Conservation (phyloP, 2,113 vertebrate genomes). For the Chaenocephalus aceratus region DNA sequence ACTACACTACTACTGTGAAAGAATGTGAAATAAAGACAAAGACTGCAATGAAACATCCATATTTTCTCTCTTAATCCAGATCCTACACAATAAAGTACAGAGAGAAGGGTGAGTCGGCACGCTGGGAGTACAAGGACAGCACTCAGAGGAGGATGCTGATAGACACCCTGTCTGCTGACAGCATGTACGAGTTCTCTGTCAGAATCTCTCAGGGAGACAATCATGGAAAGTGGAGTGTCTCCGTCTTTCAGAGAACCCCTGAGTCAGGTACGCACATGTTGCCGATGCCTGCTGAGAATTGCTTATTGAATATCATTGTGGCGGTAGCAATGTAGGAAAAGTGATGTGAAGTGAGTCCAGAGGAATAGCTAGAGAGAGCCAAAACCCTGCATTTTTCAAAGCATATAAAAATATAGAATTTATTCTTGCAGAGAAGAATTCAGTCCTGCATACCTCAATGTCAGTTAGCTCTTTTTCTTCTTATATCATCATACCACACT, state of each 20-base stretch:
- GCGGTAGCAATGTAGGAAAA: background rate
- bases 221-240: conserved; percentile 92
- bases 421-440: conserved; percentile 21
- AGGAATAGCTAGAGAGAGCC: background rate
- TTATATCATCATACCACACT: conserved; percentile 36
- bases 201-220: conserved; percentile 89
- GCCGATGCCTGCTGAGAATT: conserved; percentile 12
- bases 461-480: conserved; percentile 26
- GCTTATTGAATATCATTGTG: background rate
- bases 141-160: conserved; percentile 88
- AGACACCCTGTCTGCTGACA: conserved; percentile 90
- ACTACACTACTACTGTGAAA: background rate
- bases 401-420: conserved; percentile 12
- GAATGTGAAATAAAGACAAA: background rate
- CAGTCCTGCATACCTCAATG: conserved; percentile 13
- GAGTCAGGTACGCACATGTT: conserved; percentile 89
- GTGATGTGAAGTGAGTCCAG: conserved; percentile 7
- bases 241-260: conserved; percentile 95
- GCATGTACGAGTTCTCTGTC: conserved; percentile 97
- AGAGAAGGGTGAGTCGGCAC: conserved; percentile 95
- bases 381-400: conserved; percentile 4
- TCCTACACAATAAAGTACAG: conserved; percentile 92
- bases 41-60: background rate
- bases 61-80: conserved; percentile 74
- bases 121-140: conserved; percentile 94